Evolutionary conservation across 2,797 vertebrate species (phyloP), one percentile per base, ranked within the genome.

Genomic region (Gymnothorax reevesii): DNA sequence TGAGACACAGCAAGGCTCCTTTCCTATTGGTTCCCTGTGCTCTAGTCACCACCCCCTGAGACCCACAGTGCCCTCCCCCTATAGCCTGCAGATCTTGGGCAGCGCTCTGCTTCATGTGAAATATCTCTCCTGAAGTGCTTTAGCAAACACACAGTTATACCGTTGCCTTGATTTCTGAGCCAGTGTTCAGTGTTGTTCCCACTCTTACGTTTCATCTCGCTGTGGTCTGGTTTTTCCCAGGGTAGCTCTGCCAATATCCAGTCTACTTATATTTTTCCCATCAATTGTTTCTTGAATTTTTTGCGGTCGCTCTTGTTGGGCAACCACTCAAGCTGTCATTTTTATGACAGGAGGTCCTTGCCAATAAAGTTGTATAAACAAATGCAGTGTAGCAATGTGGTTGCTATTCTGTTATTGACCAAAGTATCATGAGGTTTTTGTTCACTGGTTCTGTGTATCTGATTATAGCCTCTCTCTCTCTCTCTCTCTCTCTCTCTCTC

Each of bases 401-500:
- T 20, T 20, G 6, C 33, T 17, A 49, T 42, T 77, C 27, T 49
- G 7, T 5, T 17, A 6, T 17, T 13, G 73, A 13, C 4, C 33
- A 49, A 77, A 17, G 73, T 49, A 1, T 10, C 0, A 10, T 59
- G 27, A 13, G 59, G 54, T 64, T 83, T 64, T 42, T 10, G 8
- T 83, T 62, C 64, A 59, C 12, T 52, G 3, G 12, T 9, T 6
- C 17, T 7, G 59, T 84, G 42, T 10, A 20, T 64, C 60, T 84
- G 59, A 66, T 33, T 17, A n/a, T 42, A 13, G 20, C 66, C 33
- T 42, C 33, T 42, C 33, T 42, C 33, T 42, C 33, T 69, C 2
- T 71, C 27, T 89, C 22, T 84, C 83, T 57, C 71, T 88, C 89
- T 84, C 27, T 57, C 71, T 87, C 88, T 88, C 84, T 89, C 92